Conservation (phyloP, 2,888 invertebrate genomes). For the Ochropacha duplaris region DNA sequence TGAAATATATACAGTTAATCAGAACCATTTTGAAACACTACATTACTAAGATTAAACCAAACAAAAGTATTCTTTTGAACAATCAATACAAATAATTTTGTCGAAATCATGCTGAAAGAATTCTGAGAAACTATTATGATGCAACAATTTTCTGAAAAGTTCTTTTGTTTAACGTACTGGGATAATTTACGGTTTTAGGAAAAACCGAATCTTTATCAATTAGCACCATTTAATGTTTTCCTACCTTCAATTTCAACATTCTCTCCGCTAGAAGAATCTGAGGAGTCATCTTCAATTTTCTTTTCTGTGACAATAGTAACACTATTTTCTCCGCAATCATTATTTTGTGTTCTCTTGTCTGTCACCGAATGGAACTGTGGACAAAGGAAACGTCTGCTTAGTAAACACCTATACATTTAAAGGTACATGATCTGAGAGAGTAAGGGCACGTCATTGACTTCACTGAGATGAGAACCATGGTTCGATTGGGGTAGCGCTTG, state of each 20-base stretch:
- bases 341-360: conserved; percentile 69
- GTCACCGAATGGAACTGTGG: conserved; percentile 75
- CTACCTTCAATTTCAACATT: conserved; percentile 77
- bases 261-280: conserved; percentile 71
- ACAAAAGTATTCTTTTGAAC: not conserved
- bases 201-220: not conserved
- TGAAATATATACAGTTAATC: not conserved
- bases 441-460: too few species aligned
- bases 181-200: not conserved
- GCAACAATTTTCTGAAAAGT: not conserved
- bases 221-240: conserved; percentile 3
- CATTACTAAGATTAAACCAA: not conserved
- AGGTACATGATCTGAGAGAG: not conserved
- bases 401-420: not conserved
- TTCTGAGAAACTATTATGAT: not conserved
- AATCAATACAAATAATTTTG: not conserved
- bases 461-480: too few species aligned
- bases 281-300: conserved; percentile 76
- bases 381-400: conserved; percentile 26
- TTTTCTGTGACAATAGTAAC: conserved; percentile 73
- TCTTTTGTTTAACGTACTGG: not conserved
- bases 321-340: conserved; percentile 73
- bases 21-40: not conserved
- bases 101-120: not conserved
- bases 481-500: too few species aligned